A percentile compares a stretch with the other conserved stretches of the same genome.
Evolutionary conservation across 1,140 invertebrate species (phyloP).

Genomic region (Alviniconcha marisindica): DNA sequence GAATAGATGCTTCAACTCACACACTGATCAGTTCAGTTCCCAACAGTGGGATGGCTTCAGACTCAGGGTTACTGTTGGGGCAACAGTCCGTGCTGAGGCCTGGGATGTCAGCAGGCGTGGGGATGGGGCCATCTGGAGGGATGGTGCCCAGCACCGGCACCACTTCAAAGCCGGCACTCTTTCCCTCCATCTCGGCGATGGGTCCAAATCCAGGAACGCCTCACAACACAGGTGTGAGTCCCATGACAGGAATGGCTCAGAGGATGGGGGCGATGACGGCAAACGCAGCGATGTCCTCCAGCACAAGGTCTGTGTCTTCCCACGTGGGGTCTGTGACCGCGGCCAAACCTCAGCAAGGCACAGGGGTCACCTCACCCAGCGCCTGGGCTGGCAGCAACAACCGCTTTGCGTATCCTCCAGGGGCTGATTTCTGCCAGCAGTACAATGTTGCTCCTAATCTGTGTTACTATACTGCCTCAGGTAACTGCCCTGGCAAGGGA

Average conservation of each 20-base stretch:
- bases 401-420: background rate
- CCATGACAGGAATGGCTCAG: background rate
- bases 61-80: too few species aligned
- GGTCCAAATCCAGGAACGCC: background rate
- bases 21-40: too few species aligned
- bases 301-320: background rate
- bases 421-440: background rate
- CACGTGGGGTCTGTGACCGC: background rate
- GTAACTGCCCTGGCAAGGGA: background rate
- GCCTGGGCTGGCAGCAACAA: background rate
- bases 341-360: background rate
- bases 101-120: too few species aligned
- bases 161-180: too few species aligned
- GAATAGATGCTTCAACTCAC: too few species aligned
- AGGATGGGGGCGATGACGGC: background rate
- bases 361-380: background rate
- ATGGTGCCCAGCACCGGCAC: too few species aligned
- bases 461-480: conserved; percentile 8
- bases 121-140: too few species aligned
- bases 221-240: background rate
- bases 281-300: background rate
- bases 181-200: too few species aligned
- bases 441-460: background rate
- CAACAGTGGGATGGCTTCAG: too few species aligned
- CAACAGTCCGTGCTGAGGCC: too few species aligned